Evolutionary conservation across 2,797 vertebrate species (phyloP).

Genomic region (Danio aesculapii): DNA sequence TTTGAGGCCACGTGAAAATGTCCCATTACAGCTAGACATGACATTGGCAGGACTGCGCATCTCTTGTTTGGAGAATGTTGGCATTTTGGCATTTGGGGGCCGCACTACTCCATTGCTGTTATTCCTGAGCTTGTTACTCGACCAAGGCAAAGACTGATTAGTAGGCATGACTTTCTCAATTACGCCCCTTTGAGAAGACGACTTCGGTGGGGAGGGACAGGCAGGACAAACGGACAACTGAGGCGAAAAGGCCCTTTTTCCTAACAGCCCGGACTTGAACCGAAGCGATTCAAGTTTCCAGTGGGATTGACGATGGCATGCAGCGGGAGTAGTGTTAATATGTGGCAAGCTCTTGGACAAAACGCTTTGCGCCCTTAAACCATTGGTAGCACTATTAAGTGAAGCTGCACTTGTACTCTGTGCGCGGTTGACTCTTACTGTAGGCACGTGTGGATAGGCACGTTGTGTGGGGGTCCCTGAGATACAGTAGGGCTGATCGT

Average conservation of each 20-base stretch:
- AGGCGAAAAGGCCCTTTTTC: slow-evolving; percentile 66
- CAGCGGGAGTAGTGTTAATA: slow-evolving; percentile 43
- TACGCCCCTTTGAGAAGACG: slow-evolving; percentile 34
- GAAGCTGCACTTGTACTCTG: slow-evolving; percentile 41
- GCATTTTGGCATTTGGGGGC: slow-evolving; percentile 84
- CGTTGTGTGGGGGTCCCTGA: slow-evolving; percentile 70
- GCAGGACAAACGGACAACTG: slow-evolving; percentile 50
- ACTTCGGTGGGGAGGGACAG: slow-evolving; percentile 61
- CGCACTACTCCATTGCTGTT: slow-evolving; percentile 72
- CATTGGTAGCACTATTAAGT: slow-evolving; percentile 42
- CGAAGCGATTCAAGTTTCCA: slow-evolving; percentile 68
- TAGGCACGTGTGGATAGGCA: slow-evolving; percentile 72
- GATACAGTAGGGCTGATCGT: slow-evolving; percentile 59
- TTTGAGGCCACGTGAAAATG: slow-evolving; percentile 60
- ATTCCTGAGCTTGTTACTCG: slow-evolving; percentile 70
- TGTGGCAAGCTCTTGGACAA: slow-evolving; percentile 43
- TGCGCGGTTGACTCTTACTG: neutral
- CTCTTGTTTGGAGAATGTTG: slow-evolving; percentile 75
- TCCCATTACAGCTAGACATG: slow-evolving; percentile 46
- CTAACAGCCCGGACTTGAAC: slow-evolving; percentile 62
- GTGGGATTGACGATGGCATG: slow-evolving; percentile 60
- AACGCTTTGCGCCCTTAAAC: slow-evolving; percentile 44
- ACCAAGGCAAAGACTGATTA: slow-evolving; percentile 78
- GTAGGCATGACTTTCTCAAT: slow-evolving; percentile 75
- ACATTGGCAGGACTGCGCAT: slow-evolving; percentile 46